Conservation (phyloP, 2,888 invertebrate species). For the Agrochola lota region DNA sequence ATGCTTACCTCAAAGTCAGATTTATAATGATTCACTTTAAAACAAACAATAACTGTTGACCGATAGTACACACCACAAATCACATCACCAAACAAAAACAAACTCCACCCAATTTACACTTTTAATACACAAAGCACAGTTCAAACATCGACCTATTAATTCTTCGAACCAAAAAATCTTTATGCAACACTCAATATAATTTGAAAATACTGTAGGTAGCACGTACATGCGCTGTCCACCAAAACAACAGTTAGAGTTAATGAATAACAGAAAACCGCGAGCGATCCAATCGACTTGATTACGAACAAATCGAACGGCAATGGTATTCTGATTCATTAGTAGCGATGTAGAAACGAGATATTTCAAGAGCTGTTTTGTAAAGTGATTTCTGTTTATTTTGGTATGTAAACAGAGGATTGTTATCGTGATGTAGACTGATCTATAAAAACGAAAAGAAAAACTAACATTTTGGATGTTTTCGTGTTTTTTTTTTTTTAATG, state of each 20-base stretch:
- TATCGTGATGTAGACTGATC: neutral
- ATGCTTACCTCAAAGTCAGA: neutral
- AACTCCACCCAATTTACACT: neutral
- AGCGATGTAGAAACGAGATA: constrained; percentile 38
- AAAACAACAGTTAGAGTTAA: constrained; percentile 51
- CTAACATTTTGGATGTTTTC: neutral
- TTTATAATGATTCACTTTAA: neutral
- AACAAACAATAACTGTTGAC: neutral
- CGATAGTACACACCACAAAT: neutral
- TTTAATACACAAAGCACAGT: neutral
- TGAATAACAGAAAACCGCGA: constrained; percentile 57
- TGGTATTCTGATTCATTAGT: constrained; percentile 46
- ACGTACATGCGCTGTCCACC: constrained; percentile 26
- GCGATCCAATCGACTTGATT: constrained; percentile 55
- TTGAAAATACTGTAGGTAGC: constrained; percentile 3
- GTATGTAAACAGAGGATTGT: neutral
- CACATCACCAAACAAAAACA: constrained; percentile 20
- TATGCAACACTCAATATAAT: neutral
- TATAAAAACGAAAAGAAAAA: neutral
- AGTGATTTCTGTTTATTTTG: neutral
- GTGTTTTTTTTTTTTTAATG: neutral
- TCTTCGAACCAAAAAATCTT: neutral
- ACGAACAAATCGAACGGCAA: constrained; percentile 48
- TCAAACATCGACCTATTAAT: neutral
- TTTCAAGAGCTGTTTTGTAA: neutral